These are phyloP conservation scores for Nasonovia ribisnigri DNA, from an alignment of 2,888 invertebrate genomes.

Conservation along the genomic window DNA sequence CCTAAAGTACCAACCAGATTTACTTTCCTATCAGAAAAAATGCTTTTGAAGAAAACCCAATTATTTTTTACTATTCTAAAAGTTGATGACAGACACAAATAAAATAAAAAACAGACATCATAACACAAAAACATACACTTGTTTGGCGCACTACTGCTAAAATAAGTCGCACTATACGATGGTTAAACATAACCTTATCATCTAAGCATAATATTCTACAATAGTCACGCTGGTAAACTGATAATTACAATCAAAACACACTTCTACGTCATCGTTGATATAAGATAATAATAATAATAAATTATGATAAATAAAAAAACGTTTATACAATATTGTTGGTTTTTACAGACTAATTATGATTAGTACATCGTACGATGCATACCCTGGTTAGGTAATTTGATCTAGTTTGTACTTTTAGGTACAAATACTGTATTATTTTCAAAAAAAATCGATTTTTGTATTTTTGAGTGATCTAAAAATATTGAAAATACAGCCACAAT, in stretches of 20 bases:
- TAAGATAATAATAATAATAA: not conserved
- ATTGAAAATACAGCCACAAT: not conserved
- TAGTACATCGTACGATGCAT: not conserved
- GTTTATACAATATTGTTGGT: not conserved
- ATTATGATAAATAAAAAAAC: not conserved
- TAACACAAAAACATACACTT: too few species aligned
- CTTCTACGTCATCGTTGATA: not conserved
- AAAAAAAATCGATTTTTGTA: too few species aligned
- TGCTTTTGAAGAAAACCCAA: too few species aligned
- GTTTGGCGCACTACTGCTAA: not conserved
- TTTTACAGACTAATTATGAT: not conserved
- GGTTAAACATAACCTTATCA: not conserved
- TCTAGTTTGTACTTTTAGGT: too few species aligned
- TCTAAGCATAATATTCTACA: not conserved
- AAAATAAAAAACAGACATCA: too few species aligned
- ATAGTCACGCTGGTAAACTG: not conserved
- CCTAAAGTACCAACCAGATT: too few species aligned
- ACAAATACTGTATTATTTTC: too few species aligned
- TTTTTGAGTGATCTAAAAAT: not conserved
- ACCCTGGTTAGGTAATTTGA: not conserved
- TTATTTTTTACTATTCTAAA: too few species aligned
- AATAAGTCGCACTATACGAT: too few species aligned
- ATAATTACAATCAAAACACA: not conserved
- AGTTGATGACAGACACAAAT: too few species aligned
- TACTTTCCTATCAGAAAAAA: too few species aligned